Conservation (phyloP, 2,888 invertebrate genomes). For the Cordilura impudica region DNA sequence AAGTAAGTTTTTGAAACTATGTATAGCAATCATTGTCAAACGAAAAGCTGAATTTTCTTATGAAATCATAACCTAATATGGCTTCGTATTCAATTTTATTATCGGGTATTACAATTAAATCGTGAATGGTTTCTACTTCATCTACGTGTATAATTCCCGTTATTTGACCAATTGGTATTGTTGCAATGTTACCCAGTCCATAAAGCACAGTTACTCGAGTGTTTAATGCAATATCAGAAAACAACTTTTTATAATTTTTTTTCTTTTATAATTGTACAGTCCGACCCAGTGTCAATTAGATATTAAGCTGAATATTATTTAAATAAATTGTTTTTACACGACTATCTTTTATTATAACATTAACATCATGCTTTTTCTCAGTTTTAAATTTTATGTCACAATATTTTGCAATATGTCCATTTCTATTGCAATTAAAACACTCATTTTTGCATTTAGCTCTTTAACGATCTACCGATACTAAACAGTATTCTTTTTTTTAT, state of each 20-base stretch:
- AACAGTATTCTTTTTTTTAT: not conserved
- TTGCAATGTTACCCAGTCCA: not conserved
- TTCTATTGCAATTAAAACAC: slow-evolving; percentile 11
- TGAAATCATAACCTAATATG: not conserved
- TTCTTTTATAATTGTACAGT: not conserved
- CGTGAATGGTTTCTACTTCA: not conserved
- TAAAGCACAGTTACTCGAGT: not conserved
- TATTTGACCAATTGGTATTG: not conserved
- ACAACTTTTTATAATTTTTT: not conserved
- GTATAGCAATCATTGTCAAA: not conserved
- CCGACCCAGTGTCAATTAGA: not conserved
- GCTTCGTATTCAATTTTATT: not conserved
- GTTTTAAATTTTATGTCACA: too few relatives aligned
- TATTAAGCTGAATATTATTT: too few relatives aligned
- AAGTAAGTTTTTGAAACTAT: not conserved
- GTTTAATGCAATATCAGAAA: not conserved
- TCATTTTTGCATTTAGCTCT: not conserved
- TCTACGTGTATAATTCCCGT: not conserved
- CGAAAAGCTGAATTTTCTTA: not conserved
- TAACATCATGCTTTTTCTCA: not conserved
- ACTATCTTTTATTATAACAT: not conserved
- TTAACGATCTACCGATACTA: slow-evolving; percentile 1
- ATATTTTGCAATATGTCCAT: too few relatives aligned
- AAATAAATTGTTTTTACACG: not conserved
- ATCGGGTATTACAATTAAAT: not conserved